These are phyloP conservation scores for Gouania willdenowi DNA, from an alignment of 2,797 vertebrate species.

Conservation along the genomic window DNA sequence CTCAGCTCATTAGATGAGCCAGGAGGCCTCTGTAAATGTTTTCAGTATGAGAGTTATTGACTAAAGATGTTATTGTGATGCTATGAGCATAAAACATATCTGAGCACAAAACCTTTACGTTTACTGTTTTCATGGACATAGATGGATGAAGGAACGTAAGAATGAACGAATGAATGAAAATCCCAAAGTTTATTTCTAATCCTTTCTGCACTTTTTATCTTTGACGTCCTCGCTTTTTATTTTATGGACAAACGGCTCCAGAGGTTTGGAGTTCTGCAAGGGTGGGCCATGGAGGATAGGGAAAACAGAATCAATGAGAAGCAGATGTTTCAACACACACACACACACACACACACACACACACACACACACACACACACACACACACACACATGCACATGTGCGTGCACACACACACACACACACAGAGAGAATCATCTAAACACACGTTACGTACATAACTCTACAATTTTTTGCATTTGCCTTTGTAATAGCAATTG, in stretches of 20 bases:
- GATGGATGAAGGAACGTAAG: conserved; percentile 12
- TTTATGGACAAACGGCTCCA: neutral
- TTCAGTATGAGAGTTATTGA: conserved; percentile 48
- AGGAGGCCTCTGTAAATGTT: conserved; percentile 59
- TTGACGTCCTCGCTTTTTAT: conserved; percentile 3
- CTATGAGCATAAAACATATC: conserved; percentile 54
- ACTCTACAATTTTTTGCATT: too few relatives aligned
- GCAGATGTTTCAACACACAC: conserved; percentile 68
- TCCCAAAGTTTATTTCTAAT: neutral
- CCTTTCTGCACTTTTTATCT: neutral
- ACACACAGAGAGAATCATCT: too few relatives aligned
- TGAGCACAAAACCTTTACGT: conserved; percentile 43
- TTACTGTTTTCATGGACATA: conserved; percentile 30
- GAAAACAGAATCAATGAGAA: conserved; percentile 70
- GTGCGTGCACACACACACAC: neutral
- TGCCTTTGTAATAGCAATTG: too few relatives aligned
- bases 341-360: conserved; percentile 2
- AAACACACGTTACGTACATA: too few relatives aligned
- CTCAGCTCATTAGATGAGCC: conserved; percentile 20
- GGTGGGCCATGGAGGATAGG: conserved; percentile 43
- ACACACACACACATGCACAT: too few relatives aligned
- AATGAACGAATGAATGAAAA: neutral
- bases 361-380: conserved; percentile 17
- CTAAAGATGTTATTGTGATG: conserved; percentile 31
- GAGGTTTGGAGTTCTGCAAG: conserved; percentile 26